Conservation (phyloP, 2,113 vertebrate genomes). For the Oenanthe oenanthe region DNA sequence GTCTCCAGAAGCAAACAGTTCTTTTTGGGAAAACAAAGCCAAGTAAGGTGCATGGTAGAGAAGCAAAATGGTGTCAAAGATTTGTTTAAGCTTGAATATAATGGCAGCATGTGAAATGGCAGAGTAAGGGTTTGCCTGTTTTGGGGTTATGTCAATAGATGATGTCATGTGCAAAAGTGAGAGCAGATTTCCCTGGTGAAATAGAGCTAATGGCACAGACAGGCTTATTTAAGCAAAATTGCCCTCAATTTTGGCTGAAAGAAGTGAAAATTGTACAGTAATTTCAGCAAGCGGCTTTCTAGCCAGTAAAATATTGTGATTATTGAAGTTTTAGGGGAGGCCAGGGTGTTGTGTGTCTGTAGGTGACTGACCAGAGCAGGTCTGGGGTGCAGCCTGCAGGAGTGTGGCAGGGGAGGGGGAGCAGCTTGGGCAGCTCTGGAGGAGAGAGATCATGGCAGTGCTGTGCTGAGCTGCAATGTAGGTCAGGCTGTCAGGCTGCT, state of each 20-base stretch:
- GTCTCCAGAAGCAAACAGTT: neutral
- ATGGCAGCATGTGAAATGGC: conserved; percentile 1
- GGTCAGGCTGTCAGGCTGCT: neutral
- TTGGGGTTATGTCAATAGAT: conserved; percentile 51
- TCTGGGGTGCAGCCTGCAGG: neutral
- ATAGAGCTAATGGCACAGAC: conserved; percentile 19
- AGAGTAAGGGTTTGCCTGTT: neutral
- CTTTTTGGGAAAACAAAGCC: neutral
- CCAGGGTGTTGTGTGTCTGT: neutral
- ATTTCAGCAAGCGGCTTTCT: conserved; percentile 26
- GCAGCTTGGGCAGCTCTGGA: accelerated
- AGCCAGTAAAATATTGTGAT: neutral
- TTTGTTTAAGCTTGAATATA: neutral
- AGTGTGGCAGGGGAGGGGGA: neutral
- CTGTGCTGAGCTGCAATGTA: accelerated
- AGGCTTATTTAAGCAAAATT: conserved; percentile 56
- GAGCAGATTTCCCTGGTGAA: conserved; percentile 53
- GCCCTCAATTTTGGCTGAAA: conserved; percentile 60
- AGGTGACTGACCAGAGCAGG: neutral
- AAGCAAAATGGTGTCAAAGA: neutral
- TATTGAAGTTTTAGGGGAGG: neutral
- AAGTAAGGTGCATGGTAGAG: neutral
- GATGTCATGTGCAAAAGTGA: conserved; percentile 39
- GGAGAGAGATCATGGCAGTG: neutral
- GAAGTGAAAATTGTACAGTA: conserved; percentile 58